These are phyloP conservation scores for Macrochelys suwanniensis DNA, from an alignment of 2,797 vertebrate species.

Conservation along the genomic window DNA sequence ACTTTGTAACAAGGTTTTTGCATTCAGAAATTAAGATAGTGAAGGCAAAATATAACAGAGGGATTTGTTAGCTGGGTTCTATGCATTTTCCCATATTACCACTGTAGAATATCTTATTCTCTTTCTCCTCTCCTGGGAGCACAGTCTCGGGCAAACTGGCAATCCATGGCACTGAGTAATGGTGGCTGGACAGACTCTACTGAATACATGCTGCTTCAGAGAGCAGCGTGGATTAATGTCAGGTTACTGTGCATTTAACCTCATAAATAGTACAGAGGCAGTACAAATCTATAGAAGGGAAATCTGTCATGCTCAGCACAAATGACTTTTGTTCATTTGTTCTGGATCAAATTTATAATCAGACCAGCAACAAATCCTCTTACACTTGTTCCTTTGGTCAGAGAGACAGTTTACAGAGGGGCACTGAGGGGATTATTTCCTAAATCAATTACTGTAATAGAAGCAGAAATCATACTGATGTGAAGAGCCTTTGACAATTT, in stretches of 20 bases:
- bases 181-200: not conserved
- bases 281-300: accelerated
- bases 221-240: accelerated
- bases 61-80: not conserved
- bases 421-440: not conserved
- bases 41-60: not conserved
- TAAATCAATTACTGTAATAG: not conserved
- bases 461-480: not conserved
- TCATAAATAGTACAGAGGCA: accelerated
- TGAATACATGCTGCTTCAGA: not conserved
- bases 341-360: constrained; percentile 4
- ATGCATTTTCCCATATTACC: not conserved
- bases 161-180: not conserved
- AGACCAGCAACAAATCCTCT: not conserved
- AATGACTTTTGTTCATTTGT: constrained; percentile 15
- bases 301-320: accelerated
- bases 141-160: not conserved
- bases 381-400: accelerated
- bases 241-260: not conserved
- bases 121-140: not conserved
- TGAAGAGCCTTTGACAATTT: not conserved
- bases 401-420: not conserved
- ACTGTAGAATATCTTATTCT: not conserved
- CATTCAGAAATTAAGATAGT: not conserved
- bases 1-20: not conserved